Evolutionary conservation across 1,140 invertebrate genomes (phyloP), one percentile per base, ranked within the genome.

Genomic region (Cotesia vestalis): DNA sequence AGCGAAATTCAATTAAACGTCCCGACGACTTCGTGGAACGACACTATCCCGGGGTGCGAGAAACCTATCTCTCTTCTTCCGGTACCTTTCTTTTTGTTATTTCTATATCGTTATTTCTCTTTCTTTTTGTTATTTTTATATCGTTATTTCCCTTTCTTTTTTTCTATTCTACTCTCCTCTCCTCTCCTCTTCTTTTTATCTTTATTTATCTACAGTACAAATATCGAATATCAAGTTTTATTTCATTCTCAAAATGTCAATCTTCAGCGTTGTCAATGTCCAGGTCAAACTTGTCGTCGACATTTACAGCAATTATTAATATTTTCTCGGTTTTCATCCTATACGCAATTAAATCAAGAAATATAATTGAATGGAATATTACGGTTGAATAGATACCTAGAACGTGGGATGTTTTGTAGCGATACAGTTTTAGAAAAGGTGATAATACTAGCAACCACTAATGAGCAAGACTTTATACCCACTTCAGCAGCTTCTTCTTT

Each of bases 401-500:
- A 27, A 27, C 27, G 40, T 46, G 11, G 11, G 40, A 46, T 46
- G 5, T 46, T 11, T 46, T 11, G 6, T 46, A 46, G 11, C 6
- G 6, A 46, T 11, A 14, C n/a, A n/a, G 53, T 57, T 57, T 57
- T 57, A 57, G 12, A 20, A 14, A 20, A 57, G 3, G 20, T 17
- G n/a, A 14, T 20, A 20, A 20, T 12, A 20, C 53, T n/a, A n/a
- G 53, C 70, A 60, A 53, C 17, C 62, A 53, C 66, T 73, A 77
- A 78, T 72, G 66, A 77, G 69, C 69, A 66, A 59, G 75, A 72
- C 73, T 77, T 73, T 64, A 68, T 57, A 72, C 52, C 40, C 59
- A 38, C 57, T 67, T 46, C 17, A 34, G 51, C 36, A n/a, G 5
- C 53, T 57, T 57, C 20, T 35, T 61, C 34, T 60, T 57, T 20